These are phyloP conservation scores for Brachyrhaphis roseni DNA, from an alignment of 2,797 vertebrate species.

Conservation along the genomic window DNA sequence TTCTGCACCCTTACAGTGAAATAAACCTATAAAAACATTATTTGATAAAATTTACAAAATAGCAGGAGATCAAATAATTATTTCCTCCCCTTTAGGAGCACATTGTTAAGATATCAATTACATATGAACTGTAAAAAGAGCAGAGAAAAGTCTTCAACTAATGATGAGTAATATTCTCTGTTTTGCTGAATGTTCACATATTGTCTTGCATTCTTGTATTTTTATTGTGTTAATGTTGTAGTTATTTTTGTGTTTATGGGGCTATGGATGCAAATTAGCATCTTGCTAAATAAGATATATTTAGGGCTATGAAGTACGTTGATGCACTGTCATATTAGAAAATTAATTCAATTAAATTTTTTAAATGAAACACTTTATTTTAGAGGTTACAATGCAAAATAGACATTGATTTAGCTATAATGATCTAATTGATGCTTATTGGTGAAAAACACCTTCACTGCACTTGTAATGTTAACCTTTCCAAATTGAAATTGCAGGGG, in stretches of 20 bases:
- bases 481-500: background rate
- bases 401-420: background rate
- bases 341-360: background rate
- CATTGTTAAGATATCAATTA: background rate
- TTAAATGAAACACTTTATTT: background rate
- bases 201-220: background rate
- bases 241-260: too few relatives aligned
- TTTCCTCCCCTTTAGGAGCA: background rate
- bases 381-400: background rate
- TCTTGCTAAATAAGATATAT: too few relatives aligned
- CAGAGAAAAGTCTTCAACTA: background rate
- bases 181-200: background rate
- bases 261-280: too few relatives aligned
- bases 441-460: background rate
- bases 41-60: background rate
- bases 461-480: background rate
- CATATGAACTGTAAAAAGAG: background rate
- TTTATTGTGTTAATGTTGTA: too few relatives aligned
- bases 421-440: background rate
- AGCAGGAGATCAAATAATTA: background rate
- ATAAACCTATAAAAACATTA: background rate
- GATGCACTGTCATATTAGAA: too few relatives aligned
- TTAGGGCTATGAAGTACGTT: too few relatives aligned
- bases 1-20: background rate
- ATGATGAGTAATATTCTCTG: background rate